Evolutionary conservation across 2,113 vertebrate genomes (phyloP).

Genomic region (Balaeniceps rex): DNA sequence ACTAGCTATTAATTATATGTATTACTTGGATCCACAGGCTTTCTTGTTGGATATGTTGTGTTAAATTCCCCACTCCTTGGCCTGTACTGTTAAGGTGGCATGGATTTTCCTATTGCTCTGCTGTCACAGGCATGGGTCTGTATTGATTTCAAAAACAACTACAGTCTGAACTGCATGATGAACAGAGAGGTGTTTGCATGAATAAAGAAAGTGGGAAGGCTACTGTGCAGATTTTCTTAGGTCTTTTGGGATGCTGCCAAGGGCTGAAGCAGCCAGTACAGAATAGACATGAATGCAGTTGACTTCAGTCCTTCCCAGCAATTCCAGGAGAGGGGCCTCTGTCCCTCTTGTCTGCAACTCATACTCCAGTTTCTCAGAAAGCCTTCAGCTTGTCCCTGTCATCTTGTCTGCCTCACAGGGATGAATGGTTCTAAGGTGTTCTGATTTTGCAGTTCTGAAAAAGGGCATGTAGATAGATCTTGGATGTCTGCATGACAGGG

Average conservation of each 20-base stretch:
- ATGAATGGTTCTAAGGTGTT: neutral
- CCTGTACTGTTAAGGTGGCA: neutral
- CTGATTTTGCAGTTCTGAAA: neutral
- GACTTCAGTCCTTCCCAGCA: neutral
- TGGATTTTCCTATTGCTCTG: neutral
- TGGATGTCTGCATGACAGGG: neutral
- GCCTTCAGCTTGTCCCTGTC: neutral
- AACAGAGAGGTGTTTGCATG: neutral
- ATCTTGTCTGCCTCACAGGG: neutral
- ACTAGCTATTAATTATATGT: neutral
- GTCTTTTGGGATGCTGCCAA: neutral
- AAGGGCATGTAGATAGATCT: accelerated
- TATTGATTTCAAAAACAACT: neutral
- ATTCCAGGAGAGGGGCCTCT: neutral
- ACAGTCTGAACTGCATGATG: neutral
- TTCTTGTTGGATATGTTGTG: neutral
- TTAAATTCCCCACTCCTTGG: neutral
- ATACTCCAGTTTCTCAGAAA: neutral
- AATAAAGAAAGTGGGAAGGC: neutral
- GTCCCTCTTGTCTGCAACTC: neutral
- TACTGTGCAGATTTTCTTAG: neutral
- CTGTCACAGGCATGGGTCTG: neutral
- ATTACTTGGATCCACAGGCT: neutral
- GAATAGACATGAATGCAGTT: neutral
- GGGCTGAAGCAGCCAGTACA: neutral